Evolutionary conservation across 2,113 vertebrate genomes (phyloP).

Genomic region (Plecturocebus donacophilus): DNA sequence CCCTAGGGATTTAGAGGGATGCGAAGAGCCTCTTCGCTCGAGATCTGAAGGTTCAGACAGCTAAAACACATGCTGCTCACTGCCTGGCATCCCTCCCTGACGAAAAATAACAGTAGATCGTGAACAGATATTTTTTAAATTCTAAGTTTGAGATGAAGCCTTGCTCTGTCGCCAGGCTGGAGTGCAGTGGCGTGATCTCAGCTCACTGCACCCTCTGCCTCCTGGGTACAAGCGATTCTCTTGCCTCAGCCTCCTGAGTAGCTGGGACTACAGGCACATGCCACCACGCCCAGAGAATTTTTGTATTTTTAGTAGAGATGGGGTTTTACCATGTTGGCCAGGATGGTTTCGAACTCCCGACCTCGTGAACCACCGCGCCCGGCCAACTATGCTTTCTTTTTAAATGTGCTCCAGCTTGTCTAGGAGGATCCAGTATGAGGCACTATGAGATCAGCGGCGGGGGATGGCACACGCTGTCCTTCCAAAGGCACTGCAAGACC

Average conservation of each 20-base stretch:
- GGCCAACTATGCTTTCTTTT: not conserved
- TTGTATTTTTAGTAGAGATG: not conserved
- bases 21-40: not conserved
- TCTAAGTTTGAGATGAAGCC: not conserved
- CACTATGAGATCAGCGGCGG: rapidly evolving
- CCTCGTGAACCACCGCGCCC: rapidly evolving
- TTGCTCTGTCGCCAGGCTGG: not conserved
- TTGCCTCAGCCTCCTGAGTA: not conserved
- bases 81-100: too few species aligned
- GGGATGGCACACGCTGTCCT: not conserved
- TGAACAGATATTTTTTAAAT: not conserved
- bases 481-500: rapidly evolving
- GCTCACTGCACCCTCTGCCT: rapidly evolving
- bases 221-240: not conserved
- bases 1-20: rapidly evolving
- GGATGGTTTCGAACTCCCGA: not conserved
- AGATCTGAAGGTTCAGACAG: rapidly evolving
- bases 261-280: not conserved
- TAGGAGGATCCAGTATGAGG: too few species aligned
- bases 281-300: not conserved
- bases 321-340: not conserved
- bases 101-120: not conserved
- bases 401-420: not conserved
- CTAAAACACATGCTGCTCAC: rapidly evolving
- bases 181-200: too few species aligned